Base-by-base conservation (phyloP, 1,140 invertebrate species). In the Papilio dardanus region DNA sequence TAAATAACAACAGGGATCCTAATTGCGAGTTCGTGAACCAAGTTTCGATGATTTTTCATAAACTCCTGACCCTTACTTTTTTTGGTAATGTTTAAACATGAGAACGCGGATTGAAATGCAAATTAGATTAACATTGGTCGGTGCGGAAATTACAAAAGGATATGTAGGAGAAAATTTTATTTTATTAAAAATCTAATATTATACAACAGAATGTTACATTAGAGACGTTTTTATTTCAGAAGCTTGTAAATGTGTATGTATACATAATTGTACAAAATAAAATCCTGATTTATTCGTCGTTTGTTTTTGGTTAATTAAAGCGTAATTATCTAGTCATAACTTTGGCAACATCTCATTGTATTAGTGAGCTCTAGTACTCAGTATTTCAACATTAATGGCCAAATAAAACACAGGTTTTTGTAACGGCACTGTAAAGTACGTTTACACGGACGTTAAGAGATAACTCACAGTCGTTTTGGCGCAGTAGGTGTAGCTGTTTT, bases 61-160 rank as follows among this genome's bases (percentile, higher is more conserved):
- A 88, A 82, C 80, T 74, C 75, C 58, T 74, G 50, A 75, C 79
- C 67, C 71, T 76, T 76, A 77, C 77, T 76, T 79, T 76, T 77
- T 74, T 65, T 75, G 78, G 74, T 89, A 85, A 88, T 90, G 88
- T 90, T 87, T 88, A 87, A 86, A 86, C 87, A 89, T 88, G 86
- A 90, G 87, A 77, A 83, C 74, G 74, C 66, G 84, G 84, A 90
- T 90, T 90, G 86, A 90, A 88, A 90, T 88, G 86, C 86, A 90
- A 88, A 90, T 90, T 87, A 84, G 83, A 85, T 86, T 84, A 79
- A 82, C 86, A 88, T 84, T 87, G 85, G 86, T 84, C 85, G 83
- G 79, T 28, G 24, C 54, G 10, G 54, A 62, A 30, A 62, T 62
- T 62, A 28, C 24, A 28, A 62, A 62, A 62, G 24, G 24, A 62